Conservation (phyloP, 2,113 vertebrate genomes). For the Platysternon megacephalum region DNA sequence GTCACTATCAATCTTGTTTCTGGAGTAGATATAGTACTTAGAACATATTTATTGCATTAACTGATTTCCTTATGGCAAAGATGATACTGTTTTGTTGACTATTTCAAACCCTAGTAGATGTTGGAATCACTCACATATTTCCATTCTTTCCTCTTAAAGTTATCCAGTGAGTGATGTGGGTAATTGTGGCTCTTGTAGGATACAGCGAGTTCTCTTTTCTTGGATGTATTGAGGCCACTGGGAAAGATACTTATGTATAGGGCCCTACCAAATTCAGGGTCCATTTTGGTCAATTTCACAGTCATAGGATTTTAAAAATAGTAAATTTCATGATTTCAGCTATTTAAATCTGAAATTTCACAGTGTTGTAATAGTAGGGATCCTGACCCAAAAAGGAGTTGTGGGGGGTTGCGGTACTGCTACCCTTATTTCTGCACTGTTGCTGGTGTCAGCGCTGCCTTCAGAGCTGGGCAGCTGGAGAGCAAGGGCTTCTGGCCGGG, state of each 20-base stretch:
- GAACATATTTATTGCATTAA: background rate
- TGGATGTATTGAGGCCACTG: constrained; percentile 42
- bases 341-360: too few relatives aligned
- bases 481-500: too few relatives aligned
- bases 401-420: too few relatives aligned
- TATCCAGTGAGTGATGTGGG: background rate
- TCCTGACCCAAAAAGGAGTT: too few relatives aligned
- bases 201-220: constrained; percentile 43
- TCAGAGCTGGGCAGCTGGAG: too few relatives aligned
- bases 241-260: constrained; percentile 43
- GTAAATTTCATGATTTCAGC: too few relatives aligned
- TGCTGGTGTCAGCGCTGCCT: too few relatives aligned
- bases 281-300: too few relatives aligned
- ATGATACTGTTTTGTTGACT: background rate
- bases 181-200: constrained; percentile 8
- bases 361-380: too few relatives aligned
- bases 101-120: background rate
- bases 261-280: too few relatives aligned
- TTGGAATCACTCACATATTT: background rate
- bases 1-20: constrained; percentile 19
- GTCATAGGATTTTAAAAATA: too few relatives aligned
- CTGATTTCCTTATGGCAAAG: background rate
- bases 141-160: constrained; percentile 34
- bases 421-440: too few relatives aligned
- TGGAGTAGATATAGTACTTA: background rate